These are phyloP conservation scores for Congeria kusceri DNA, from an alignment of 2,888 invertebrate genomes.

Conservation along the genomic window DNA sequence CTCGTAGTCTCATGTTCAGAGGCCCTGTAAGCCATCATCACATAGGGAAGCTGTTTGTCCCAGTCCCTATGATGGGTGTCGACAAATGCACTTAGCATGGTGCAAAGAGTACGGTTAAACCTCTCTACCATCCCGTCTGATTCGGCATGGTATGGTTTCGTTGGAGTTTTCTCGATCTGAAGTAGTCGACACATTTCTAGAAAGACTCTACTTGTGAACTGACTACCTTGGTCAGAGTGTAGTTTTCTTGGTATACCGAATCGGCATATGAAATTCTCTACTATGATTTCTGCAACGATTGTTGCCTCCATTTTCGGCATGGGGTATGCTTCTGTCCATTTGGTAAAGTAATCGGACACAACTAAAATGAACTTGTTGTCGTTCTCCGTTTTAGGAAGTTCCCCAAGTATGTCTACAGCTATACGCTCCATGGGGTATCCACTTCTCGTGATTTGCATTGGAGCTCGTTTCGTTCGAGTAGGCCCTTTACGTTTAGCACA, in stretches of 20 bases:
- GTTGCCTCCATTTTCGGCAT: constrained; percentile 31
- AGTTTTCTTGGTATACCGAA: constrained; percentile 42
- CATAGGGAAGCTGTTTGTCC: constrained; percentile 5
- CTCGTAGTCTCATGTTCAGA: constrained; percentile 3
- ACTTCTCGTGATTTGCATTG: no score
- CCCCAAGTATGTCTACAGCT: no score
- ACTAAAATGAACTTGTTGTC: no score
- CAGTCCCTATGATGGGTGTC: constrained; percentile 4
- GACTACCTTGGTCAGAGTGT: constrained; percentile 50
- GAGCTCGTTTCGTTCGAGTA: no score
- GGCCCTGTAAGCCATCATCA: constrained; percentile 1
- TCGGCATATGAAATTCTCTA: constrained; percentile 38
- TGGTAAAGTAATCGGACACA: no score
- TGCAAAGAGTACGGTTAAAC: constrained; percentile 16
- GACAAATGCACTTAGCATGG: constrained; percentile 19
- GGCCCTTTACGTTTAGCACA: no score
- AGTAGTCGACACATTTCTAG: constrained; percentile 43
- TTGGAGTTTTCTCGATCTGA: constrained; percentile 44
- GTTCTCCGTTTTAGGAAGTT: no score
- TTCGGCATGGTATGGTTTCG: constrained; percentile 47
- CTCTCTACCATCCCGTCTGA: constrained; percentile 51
- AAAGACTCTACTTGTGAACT: constrained; percentile 53
- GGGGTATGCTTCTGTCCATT: no score
- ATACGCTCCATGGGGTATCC: no score
- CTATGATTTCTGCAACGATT: constrained; percentile 37